Evolutionary conservation across 1,140 invertebrate genomes (phyloP).

Genomic region (Drosophila tristis): DNA sequence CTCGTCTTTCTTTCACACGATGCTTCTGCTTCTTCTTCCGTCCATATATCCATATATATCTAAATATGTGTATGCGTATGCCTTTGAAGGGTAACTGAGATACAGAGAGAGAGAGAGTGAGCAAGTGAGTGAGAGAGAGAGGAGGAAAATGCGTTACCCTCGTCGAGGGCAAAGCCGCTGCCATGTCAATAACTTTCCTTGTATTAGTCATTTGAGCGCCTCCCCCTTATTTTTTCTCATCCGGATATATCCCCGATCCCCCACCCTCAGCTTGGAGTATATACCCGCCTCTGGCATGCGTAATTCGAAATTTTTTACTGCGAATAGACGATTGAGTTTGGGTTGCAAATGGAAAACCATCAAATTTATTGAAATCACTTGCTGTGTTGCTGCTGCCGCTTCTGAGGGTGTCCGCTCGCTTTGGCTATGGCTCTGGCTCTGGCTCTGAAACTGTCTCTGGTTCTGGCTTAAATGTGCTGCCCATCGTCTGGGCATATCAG

Average conservation of each 20-base stretch:
- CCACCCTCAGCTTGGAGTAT: not conserved
- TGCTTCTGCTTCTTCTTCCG: constrained; percentile 17
- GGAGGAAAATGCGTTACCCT: constrained; percentile 53
- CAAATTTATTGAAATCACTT: constrained; percentile 84
- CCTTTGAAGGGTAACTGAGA: constrained; percentile 21
- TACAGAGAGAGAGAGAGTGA: constrained; percentile 12
- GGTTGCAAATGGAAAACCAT: constrained; percentile 83
- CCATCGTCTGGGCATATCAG: constrained; percentile 53
- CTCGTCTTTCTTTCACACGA: constrained; percentile 11
- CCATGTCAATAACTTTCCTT: constrained; percentile 82
- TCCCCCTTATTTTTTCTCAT: constrained; percentile 33
- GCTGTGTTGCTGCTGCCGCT: constrained; percentile 30
- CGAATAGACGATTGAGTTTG: constrained; percentile 82
- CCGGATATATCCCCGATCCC: not conserved
- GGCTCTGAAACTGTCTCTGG: constrained; percentile 26
- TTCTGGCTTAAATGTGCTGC: constrained; percentile 46
- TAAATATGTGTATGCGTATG: constrained; percentile 17
- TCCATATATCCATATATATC: constrained; percentile 26
- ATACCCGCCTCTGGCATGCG: constrained; percentile 34
- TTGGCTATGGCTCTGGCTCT: constrained; percentile 20
- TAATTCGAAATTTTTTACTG: constrained; percentile 82
- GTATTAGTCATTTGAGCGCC: constrained; percentile 79
- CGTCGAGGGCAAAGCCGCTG: constrained; percentile 71
- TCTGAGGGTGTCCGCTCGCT: constrained; percentile 18
- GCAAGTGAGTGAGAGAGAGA: not conserved